These are phyloP conservation scores for Etheostoma cragini DNA, from an alignment of 2,113 vertebrate genomes.

Conservation along the genomic window DNA sequence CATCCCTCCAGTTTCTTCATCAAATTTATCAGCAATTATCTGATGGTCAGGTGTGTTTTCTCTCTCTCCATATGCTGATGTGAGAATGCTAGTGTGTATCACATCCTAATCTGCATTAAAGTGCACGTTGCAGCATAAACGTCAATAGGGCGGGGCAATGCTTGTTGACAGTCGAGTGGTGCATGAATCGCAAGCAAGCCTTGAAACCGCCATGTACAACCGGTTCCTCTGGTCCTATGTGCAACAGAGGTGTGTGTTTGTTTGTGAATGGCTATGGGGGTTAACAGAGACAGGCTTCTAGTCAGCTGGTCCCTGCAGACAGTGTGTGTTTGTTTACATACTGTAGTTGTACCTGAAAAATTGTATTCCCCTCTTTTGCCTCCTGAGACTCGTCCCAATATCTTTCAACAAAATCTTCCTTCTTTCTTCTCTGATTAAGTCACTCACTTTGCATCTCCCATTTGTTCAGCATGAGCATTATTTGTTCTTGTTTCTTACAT, in stretches of 20 bases:
- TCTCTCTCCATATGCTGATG: conserved; percentile 29
- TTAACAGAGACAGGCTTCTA: conserved; percentile 35
- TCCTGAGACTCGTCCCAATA: conserved; percentile 63
- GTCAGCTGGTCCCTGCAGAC: conserved; percentile 50
- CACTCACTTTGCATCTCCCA: conserved; percentile 23
- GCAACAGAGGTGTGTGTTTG: conserved; percentile 33
- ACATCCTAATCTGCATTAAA: conserved; percentile 20
- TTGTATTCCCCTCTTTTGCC: conserved; percentile 33
- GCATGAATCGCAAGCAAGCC: conserved; percentile 58
- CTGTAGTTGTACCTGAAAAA: conserved; percentile 41
- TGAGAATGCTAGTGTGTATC: conserved; percentile 52
- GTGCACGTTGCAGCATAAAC: conserved; percentile 38
- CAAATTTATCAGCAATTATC: conserved; percentile 69
- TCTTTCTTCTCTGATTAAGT: conserved; percentile 40
- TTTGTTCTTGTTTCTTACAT: conserved; percentile 31
- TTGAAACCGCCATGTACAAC: conserved; percentile 37
- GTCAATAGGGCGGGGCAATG: conserved; percentile 30
- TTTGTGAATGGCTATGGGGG: conserved; percentile 22
- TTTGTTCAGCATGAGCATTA: conserved; percentile 48
- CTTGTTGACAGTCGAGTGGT: conserved; percentile 46
- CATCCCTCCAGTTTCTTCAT: conserved; percentile 70
- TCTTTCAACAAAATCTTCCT: conserved; percentile 44
- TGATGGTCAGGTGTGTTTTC: conserved; percentile 67
- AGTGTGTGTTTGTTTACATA: conserved; percentile 52
- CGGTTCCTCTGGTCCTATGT: conserved; percentile 48